Evolutionary conservation across 1,140 invertebrate genomes (phyloP), one percentile per base, ranked within the genome.

Genomic region (Drosophila hydei): DNA sequence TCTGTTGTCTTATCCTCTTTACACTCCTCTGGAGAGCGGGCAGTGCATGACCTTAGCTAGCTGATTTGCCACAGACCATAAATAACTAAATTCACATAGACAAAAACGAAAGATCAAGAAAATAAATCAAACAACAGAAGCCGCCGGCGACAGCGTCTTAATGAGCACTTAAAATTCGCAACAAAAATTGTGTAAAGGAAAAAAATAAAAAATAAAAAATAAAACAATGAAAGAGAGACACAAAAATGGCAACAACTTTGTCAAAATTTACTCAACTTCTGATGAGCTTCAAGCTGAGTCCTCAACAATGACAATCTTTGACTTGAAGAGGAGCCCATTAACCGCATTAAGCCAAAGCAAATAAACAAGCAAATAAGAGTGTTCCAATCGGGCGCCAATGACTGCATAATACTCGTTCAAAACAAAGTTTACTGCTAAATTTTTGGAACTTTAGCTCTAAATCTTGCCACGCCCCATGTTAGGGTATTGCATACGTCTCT

Each of bases 131-230:
- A 51, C 27, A 54, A 61, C 52, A 81, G 69, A 61, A 73, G 62
- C 54, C 59, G 69, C 68, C 59, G 50, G 50, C 60, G 38, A 54
- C 56, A 55, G 52, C 50, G 36, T 52, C 78, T 77, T 77, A 81
- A 81, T 83, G 75, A 78, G 74, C 79, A 62, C 70, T 77, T 45
- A 55, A 78, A 77, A 42, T 54, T 62, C 43, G 47, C 23, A 59
- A 72, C 30, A 54, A 42, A 23, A 42, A 27, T 16, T 54, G 50
- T 63, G 68, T 64, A 70, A 63, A 70, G 30, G 21, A 18, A 48
- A 14, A 50, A 67, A 55, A 40, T 38, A 16, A 47, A 14, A 45
- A 52, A 12, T 40, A 25, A 52, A 52, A 51, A 18, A 2, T 23
- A 25, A n/a, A n/a, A n/a, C n/a, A n/a, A n/a, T 12, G 1, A 23